phyloP scores from a whole-genome alignment of 1,140 invertebrate species.

The Pemphigus obesinymphae region DNA sequence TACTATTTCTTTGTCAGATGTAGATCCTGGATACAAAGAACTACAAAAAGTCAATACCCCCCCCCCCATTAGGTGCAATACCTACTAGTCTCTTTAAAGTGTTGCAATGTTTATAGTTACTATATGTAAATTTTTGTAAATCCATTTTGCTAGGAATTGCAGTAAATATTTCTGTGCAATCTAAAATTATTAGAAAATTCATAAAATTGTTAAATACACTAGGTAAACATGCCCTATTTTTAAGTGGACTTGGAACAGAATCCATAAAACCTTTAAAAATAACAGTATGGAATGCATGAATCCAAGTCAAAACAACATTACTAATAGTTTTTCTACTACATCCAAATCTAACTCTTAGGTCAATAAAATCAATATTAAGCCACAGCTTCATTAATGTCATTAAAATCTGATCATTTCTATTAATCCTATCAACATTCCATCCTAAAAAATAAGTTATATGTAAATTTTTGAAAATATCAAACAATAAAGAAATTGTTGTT shows the following conservation, averaged over 20 bases:
- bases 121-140: background rate
- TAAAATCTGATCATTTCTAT: background rate
- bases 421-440: background rate
- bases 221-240: background rate
- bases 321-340: background rate
- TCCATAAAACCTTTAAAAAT: background rate
- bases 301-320: background rate
- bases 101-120: background rate
- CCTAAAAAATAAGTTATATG: background rate
- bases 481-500: background rate
- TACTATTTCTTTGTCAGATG: background rate
- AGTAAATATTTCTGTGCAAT: background rate
- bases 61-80: background rate
- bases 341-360: background rate
- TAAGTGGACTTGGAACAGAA: background rate
- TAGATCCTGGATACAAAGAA: background rate
- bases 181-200: background rate
- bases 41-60: background rate
- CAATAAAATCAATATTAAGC: background rate
- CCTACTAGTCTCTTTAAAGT: background rate
- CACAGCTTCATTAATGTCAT: background rate
- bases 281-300: background rate
- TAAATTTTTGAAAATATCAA: background rate
- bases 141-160: background rate
- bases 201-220: background rate